These are phyloP conservation scores for Corythornis cristatus DNA, from an alignment of 2,113 vertebrate genomes.

Conservation along the genomic window DNA sequence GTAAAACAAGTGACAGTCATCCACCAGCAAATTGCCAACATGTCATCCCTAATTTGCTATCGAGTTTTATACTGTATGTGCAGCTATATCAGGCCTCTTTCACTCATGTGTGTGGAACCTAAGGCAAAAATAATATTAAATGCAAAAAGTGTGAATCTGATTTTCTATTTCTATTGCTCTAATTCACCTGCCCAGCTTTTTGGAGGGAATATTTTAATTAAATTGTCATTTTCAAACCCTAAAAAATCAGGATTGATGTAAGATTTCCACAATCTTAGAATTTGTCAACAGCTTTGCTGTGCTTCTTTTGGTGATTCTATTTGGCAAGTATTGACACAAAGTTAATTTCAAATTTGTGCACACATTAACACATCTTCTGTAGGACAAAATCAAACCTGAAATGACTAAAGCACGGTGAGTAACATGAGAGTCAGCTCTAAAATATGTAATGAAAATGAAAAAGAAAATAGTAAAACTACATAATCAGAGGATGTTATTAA, in stretches of 20 bases:
- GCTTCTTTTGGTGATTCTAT: not conserved
- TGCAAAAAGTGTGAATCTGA: not conserved
- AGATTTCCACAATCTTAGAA: not conserved
- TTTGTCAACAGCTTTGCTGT: not conserved
- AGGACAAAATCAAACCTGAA: not conserved
- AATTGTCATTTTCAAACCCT: not conserved
- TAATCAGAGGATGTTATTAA: not conserved
- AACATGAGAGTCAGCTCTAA: not conserved
- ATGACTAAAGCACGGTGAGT: not conserved
- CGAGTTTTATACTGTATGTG: not conserved
- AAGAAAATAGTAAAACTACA: not conserved
- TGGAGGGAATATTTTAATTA: not conserved
- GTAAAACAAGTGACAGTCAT: constrained; percentile 3
- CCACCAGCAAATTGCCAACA: not conserved
- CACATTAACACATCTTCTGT: not conserved
- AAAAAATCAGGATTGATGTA: not conserved
- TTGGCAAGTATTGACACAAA: not conserved
- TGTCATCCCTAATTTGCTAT: not conserved
- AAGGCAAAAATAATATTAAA: not conserved
- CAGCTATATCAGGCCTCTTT: not conserved
- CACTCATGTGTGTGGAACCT: not conserved
- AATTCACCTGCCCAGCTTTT: not conserved
- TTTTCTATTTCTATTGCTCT: not conserved
- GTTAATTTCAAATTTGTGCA: not conserved
- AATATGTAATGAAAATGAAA: constrained; percentile 6